A percentile compares a stretch with the other conserved stretches of the same genome.
Conservation (phyloP, 2,888 invertebrate genomes). For the Papilio protenor region DNA sequence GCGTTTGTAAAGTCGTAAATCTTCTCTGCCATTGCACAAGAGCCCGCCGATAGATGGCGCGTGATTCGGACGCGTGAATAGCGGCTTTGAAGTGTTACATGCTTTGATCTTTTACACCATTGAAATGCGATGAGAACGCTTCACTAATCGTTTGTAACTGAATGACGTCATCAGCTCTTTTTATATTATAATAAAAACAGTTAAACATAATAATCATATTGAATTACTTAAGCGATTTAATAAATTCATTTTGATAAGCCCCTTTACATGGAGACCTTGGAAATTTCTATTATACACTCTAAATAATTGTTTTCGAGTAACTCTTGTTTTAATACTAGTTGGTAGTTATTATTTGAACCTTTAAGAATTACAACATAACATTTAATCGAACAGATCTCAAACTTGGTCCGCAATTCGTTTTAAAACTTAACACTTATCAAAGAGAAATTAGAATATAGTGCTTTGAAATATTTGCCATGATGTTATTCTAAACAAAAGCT, state of each 20-base stretch:
- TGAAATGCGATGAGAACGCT: conserved; percentile 4
- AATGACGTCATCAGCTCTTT: conserved; percentile 24
- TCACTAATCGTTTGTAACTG: conserved; percentile 13
- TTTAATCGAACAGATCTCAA: too few relatives aligned
- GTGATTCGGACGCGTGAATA: conserved; percentile 32
- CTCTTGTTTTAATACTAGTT: background rate
- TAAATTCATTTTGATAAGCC: background rate
- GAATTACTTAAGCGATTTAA: background rate
- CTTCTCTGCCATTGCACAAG: conserved; percentile 6
- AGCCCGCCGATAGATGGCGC: conserved; percentile 25
- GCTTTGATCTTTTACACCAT: conserved; percentile 38
- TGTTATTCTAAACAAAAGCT: background rate
- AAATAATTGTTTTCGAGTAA: background rate
- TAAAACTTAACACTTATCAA: background rate
- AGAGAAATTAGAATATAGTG: background rate
- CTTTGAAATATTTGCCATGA: background rate
- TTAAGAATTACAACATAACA: too few relatives aligned
- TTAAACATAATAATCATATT: background rate
- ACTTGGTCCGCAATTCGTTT: background rate
- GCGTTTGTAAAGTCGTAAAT: conserved; percentile 18
- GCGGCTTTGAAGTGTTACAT: conserved; percentile 36
- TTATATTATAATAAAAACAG: background rate
- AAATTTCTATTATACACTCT: background rate
- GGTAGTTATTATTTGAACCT: background rate
- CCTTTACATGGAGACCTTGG: background rate